A percentile compares a stretch with the other conserved stretches of the same genome.
Evolutionary conservation across 30 jellyfish, hydroid and myxozoan genomes (phyloP).

Genomic region (Thelohanellus kitauei): DNA sequence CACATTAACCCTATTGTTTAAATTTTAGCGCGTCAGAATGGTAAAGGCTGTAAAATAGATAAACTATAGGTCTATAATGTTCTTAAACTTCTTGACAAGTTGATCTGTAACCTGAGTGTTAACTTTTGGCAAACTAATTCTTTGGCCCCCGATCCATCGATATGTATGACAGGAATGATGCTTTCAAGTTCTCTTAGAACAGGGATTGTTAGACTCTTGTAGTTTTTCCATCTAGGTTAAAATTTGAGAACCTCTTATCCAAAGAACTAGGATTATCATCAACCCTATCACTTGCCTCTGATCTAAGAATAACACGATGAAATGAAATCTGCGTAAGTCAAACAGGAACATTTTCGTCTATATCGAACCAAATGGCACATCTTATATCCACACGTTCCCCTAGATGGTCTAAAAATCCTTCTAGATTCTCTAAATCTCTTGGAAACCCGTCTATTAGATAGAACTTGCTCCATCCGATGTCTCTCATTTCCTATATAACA

Average conservation of each 20-base stretch:
- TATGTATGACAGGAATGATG: no score
- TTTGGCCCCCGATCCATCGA: no score
- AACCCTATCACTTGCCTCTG: constrained; percentile 46
- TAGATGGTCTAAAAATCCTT: constrained; percentile 38
- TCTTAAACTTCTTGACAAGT: no score
- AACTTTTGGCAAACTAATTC: no score
- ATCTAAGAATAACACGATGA: constrained; percentile 30
- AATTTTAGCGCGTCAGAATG: no score
- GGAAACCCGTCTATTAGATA: constrained; percentile 85
- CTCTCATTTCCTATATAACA: constrained; percentile 29
- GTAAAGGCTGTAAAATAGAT: no score
- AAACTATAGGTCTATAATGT: no score
- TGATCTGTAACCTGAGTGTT: no score
- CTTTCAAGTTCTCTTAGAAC: no score
- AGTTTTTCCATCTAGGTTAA: no score
- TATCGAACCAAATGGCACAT: constrained; percentile 39
- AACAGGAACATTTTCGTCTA: constrained; percentile 41
- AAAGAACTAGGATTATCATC: constrained; percentile 74
- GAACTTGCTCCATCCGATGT: constrained; percentile 5
- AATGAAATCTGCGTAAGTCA: constrained; percentile 25
- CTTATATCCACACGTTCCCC: constrained; percentile 21
- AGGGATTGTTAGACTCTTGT: no score
- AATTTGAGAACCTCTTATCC: constrained; percentile 66
- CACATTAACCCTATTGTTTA: no score
- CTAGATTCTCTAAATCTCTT: constrained; percentile 43